Conservation (phyloP, 2,888 invertebrate species). For the Ceraclea dissimilis region DNA sequence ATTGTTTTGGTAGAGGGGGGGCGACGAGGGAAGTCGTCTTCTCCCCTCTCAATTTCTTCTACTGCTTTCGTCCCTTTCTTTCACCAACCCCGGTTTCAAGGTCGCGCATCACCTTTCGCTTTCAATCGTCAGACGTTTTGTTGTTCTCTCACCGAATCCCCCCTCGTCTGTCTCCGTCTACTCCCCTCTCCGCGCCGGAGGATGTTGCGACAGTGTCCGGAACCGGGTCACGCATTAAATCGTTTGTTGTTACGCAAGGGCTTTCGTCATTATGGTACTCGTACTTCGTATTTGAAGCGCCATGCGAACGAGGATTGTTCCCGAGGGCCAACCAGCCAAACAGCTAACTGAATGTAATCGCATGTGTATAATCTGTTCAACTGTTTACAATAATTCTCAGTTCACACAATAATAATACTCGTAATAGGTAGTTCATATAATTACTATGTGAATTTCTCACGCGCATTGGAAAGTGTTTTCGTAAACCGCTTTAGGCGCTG, state of each 20-base stretch:
- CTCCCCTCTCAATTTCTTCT: constrained; percentile 40
- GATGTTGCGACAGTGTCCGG: constrained; percentile 23
- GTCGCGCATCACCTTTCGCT: constrained; percentile 24
- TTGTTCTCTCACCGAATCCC: constrained; percentile 1
- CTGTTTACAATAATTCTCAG: too few species aligned
- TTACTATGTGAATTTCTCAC: background rate
- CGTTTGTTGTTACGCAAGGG: constrained; percentile 19
- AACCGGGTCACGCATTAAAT: constrained; percentile 24
- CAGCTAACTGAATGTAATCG: too few species aligned
- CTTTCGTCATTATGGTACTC: constrained; percentile 15
- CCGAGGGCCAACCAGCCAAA: background rate
- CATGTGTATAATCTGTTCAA: too few species aligned
- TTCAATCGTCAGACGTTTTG: constrained; percentile 16
- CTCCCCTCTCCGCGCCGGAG: constrained; percentile 3
- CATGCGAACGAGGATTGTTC: background rate
- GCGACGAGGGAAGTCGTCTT: constrained; percentile 11
- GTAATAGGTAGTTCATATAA: background rate
- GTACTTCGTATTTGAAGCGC: too few species aligned
- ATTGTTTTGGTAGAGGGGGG: constrained; percentile 26
- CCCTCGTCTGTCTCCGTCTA: constrained; percentile 2
- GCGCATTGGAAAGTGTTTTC: background rate
- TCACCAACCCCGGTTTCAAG: constrained; percentile 25
- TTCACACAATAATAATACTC: background rate
- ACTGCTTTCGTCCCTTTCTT: constrained; percentile 38
- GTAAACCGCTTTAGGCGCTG: background rate